Base-by-base conservation (phyloP, 1,140 invertebrate genomes). In the Bombus haemorrhoidalis region DNA sequence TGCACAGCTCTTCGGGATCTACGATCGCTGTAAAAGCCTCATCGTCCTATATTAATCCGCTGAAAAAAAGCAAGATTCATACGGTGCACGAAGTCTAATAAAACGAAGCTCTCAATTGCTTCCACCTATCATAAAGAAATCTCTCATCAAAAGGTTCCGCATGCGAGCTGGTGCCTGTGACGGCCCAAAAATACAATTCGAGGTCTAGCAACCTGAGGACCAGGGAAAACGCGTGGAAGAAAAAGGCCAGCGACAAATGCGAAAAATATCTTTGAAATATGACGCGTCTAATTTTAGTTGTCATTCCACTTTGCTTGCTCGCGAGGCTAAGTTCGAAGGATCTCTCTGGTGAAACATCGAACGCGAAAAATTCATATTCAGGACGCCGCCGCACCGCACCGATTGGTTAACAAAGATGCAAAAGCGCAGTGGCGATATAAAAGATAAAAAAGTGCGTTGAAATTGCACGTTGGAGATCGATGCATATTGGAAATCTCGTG, bases 231-330 rank as follows among this genome's bases (percentile, higher is more conserved):
- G 25, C 12, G 71, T 10, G 28, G 13, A n/a, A 39, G 15, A 41
- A 73, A 32, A 59, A 76, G 34, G 28, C 13, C 47, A 37, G 53
- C 74, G 34, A 73, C 71, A 25, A 78, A 64, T n/a, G 39, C 37
- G 62, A 66, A 66, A 66, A 43, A 79, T 79, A 79, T 43, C 74
- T 76, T 37, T 41, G 77, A 79, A 34, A 66, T 66, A 66, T 68
- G 77, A 68, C 59, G n/a, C n/a, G 77, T 68, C 62, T 79, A 79
- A 79, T 79, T 79, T 79, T 79, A 79, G 77, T 79, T 64, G 77
- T 66, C 62, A 68, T 43, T 68, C 32, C 39, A 18, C 32, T 10
- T 32, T 47, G 15, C n/a, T n/a, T 34, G 77, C 22, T 15, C 37
- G 59, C 77, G 62, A 66, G 59, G 62, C 18, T 39, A 34, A 43